Conservation (phyloP, 2,797 vertebrate species). For the Rhodeus uyekii region DNA sequence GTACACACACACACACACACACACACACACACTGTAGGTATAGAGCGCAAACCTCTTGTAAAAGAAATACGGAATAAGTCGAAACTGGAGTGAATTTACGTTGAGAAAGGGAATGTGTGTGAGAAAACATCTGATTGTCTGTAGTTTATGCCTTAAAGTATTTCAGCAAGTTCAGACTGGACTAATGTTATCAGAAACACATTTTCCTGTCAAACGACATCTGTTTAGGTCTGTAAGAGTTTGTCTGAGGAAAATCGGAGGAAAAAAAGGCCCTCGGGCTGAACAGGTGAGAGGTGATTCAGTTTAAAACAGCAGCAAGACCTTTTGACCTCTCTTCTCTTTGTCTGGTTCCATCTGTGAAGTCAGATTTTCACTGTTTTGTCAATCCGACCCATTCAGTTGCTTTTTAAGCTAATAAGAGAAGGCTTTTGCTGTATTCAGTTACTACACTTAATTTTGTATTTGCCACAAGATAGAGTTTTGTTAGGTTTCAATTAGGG, state of each 20-base stretch:
- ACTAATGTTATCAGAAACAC: conserved; percentile 5
- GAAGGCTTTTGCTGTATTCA: background rate
- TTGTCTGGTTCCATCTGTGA: background rate
- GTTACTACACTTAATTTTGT: background rate
- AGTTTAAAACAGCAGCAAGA: background rate
- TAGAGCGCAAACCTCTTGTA: background rate
- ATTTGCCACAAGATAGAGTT: background rate
- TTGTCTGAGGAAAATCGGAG: background rate
- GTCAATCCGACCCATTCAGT: background rate
- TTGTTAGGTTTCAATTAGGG: background rate
- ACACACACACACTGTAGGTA: conserved; percentile 10
- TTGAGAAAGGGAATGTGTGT: conserved; percentile 2
- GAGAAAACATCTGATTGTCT: background rate
- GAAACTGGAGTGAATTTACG: background rate
- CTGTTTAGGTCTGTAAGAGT: background rate
- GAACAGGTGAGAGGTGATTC: conserved; percentile 26
- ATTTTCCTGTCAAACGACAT: conserved; percentile 17
- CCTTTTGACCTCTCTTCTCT: conserved; percentile 1
- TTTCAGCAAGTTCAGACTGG: conserved; percentile 40
- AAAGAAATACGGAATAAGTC: conserved; percentile 3
- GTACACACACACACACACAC: conserved; percentile 8
- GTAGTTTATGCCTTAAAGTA: conserved; percentile 28
- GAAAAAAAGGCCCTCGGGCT: background rate
- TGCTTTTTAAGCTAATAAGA: background rate
- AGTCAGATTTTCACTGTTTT: conserved; percentile 17